phyloP scores from a whole-genome alignment of 2,113 vertebrate species.

The Calidris pugnax region DNA sequence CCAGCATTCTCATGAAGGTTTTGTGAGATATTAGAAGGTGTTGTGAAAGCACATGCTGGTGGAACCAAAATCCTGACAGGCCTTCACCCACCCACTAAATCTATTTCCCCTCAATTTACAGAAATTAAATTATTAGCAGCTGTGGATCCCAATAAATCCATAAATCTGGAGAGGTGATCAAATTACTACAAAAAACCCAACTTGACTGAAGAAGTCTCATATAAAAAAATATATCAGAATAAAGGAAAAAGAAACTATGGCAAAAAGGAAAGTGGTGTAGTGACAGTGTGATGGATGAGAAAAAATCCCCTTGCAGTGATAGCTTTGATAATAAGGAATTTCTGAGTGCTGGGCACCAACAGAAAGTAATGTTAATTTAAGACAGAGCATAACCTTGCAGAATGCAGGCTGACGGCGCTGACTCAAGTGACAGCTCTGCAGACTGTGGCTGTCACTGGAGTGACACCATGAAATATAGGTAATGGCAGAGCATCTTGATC shows the following conservation, averaged over 20 bases:
- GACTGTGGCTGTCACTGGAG: background rate
- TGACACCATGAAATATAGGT: background rate
- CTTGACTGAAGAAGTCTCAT: too few species aligned
- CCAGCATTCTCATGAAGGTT: background rate
- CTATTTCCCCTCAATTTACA: background rate
- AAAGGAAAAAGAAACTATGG: background rate
- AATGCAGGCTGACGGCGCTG: background rate
- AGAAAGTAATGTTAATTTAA: background rate
- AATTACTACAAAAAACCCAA: background rate
- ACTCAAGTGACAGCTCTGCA: background rate
- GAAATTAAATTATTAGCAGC: background rate
- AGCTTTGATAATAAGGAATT: background rate
- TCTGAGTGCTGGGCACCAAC: background rate
- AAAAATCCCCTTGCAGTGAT: background rate
- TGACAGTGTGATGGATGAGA: background rate
- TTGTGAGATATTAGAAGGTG: background rate
- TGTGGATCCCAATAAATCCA: background rate
- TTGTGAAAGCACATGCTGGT: background rate
- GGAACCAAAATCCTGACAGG: background rate
- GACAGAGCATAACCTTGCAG: background rate
- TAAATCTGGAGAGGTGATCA: background rate
- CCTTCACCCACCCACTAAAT: background rate
- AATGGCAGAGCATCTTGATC: background rate
- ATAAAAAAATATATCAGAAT: background rate
- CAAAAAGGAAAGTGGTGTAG: background rate